Conservation (phyloP, 2,113 vertebrate genomes). For the Paedocypris sp. region DNA sequence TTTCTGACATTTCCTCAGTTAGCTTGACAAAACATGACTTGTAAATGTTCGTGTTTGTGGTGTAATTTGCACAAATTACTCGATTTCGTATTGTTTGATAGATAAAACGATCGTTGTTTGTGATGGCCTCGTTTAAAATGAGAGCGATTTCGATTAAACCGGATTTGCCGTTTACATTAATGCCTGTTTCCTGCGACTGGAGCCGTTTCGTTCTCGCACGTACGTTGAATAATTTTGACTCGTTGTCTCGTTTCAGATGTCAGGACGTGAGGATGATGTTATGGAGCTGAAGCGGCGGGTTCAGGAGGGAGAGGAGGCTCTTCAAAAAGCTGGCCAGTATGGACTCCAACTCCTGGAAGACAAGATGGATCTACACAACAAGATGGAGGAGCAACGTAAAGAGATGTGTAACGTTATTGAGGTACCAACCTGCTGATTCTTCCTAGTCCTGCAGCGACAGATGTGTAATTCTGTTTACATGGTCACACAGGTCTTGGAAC, state of each 20-base stretch:
- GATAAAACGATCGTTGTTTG: too few species aligned
- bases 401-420: constrained; percentile 73
- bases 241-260: constrained; percentile 37
- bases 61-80: too few species aligned
- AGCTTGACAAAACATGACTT: too few species aligned
- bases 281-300: constrained; percentile 63
- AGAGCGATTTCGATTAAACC: too few species aligned
- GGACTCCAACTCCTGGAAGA: constrained; percentile 79
- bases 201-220: too few species aligned
- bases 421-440: constrained; percentile 45
- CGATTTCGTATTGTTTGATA: too few species aligned
- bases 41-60: too few species aligned
- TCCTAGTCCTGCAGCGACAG: not conserved
- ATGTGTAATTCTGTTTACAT: too few species aligned
- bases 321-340: constrained; percentile 78
- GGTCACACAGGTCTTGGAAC: constrained; percentile 55
- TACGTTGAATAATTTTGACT: not conserved
- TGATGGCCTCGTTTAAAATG: too few species aligned
- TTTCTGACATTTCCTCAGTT: too few species aligned
- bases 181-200: too few species aligned
- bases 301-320: constrained; percentile 68
- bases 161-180: too few species aligned
- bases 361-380: constrained; percentile 73
- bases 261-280: constrained; percentile 51
- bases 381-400: constrained; percentile 71